A percentile compares a stretch with the other conserved stretches of the same genome.
Evolutionary conservation across 1,140 invertebrate species (phyloP).

Genomic region (Nilaparvata lugens): DNA sequence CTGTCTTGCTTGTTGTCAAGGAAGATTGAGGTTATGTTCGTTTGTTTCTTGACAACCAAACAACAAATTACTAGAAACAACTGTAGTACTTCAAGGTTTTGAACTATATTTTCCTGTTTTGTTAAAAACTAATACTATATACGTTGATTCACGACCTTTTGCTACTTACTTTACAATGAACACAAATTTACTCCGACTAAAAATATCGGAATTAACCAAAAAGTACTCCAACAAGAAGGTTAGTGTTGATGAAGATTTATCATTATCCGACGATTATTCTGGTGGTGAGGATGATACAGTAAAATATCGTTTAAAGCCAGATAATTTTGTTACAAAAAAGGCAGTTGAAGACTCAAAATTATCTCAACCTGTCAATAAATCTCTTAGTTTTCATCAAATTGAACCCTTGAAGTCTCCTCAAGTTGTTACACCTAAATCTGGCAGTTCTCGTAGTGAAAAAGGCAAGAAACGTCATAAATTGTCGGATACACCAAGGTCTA

Average conservation of each 20-base stretch:
- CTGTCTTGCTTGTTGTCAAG: not conserved
- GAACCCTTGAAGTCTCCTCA: not conserved
- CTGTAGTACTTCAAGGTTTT: not conserved
- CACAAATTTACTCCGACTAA: not conserved
- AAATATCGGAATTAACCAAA: slow-evolving; percentile 3
- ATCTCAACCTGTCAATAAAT: not conserved
- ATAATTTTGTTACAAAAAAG: not conserved
- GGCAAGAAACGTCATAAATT: too few species aligned
- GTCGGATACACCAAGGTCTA: too few species aligned
- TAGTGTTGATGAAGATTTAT: not conserved
- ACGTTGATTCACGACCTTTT: too few species aligned
- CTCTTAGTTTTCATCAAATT: not conserved
- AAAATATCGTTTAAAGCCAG: not conserved
- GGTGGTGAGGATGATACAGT: not conserved
- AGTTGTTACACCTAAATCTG: not conserved
- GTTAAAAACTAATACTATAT: too few species aligned
- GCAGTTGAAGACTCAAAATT: not conserved
- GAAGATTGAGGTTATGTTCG: not conserved
- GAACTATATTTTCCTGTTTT: too few species aligned
- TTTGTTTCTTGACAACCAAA: not conserved
- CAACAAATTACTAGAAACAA: not conserved
- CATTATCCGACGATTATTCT: not conserved
- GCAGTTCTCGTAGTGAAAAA: too few species aligned
- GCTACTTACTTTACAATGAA: not conserved
- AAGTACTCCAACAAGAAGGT: not conserved